These are phyloP conservation scores for Rhopilema esculentum DNA, from an alignment of 30 jellyfish, hydroid and myxozoan species.

Conservation along the genomic window DNA sequence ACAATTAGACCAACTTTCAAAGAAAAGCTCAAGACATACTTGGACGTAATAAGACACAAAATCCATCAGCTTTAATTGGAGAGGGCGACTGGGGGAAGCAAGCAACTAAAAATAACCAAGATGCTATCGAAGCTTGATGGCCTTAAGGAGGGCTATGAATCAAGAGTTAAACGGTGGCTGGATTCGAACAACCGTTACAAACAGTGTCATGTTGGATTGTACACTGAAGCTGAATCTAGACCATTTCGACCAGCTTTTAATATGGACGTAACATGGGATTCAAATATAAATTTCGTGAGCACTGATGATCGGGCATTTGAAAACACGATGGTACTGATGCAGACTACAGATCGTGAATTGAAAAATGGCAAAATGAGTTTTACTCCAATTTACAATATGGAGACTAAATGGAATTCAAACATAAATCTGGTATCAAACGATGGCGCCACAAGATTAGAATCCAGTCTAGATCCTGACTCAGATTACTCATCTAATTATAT, in stretches of 20 bases:
- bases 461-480: not conserved
- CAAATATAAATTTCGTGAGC: not conserved
- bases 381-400: not conserved
- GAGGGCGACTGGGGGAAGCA: not conserved
- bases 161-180: not conserved
- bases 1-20: too few species aligned
- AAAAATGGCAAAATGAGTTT: not conserved
- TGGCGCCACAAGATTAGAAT: not conserved
- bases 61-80: too few species aligned
- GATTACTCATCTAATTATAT: not conserved
- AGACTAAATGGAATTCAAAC: not conserved
- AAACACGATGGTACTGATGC: not conserved
- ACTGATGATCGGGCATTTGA: not conserved
- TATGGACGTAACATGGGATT: not conserved
- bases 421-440: not conserved
- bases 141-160: not conserved
- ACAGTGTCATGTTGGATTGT: not conserved
- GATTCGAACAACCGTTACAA: not conserved
- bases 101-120: not conserved
- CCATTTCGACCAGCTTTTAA: not conserved
- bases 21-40: too few species aligned
- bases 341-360: not conserved
- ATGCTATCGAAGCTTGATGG: not conserved
- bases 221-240: not conserved
- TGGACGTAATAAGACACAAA: too few species aligned